These are phyloP conservation scores for Brachymystax lenok DNA, from an alignment of 2,797 vertebrate species.

Conservation along the genomic window DNA sequence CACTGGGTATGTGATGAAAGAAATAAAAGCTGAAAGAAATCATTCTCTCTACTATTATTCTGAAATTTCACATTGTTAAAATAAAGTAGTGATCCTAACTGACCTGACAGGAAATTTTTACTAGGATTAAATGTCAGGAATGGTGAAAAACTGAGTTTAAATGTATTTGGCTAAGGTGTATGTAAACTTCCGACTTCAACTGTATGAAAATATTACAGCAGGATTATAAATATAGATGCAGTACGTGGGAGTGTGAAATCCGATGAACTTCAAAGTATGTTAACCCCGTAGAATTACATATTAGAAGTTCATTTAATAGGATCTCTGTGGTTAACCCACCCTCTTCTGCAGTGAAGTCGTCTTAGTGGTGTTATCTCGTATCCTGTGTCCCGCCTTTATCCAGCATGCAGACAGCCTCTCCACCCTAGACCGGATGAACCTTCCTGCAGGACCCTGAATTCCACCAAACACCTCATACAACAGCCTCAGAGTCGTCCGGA, in stretches of 20 bases:
- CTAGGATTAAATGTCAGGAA: too few relatives aligned
- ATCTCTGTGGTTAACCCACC: constrained; percentile 40
- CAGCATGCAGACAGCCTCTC: constrained; percentile 67
- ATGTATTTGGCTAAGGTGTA: too few relatives aligned
- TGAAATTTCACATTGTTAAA: too few relatives aligned
- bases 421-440: constrained; percentile 69
- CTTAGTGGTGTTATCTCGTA: constrained; percentile 48
- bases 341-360: constrained; percentile 51
- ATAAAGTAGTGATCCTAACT: too few relatives aligned
- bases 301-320: background rate
- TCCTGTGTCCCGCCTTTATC: constrained; percentile 57
- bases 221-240: background rate
- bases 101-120: too few relatives aligned
- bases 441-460: constrained; percentile 58
- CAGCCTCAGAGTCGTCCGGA: constrained; percentile 50
- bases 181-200: too few relatives aligned
- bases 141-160: too few relatives aligned
- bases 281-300: background rate
- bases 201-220: background rate
- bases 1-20: too few relatives aligned
- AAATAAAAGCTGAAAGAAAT: too few relatives aligned
- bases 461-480: constrained; percentile 57
- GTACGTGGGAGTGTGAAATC: background rate
- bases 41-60: too few relatives aligned
- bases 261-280: background rate